phyloP scores from a whole-genome alignment of 2,888 invertebrate species.

The Ochropleura plecta region DNA sequence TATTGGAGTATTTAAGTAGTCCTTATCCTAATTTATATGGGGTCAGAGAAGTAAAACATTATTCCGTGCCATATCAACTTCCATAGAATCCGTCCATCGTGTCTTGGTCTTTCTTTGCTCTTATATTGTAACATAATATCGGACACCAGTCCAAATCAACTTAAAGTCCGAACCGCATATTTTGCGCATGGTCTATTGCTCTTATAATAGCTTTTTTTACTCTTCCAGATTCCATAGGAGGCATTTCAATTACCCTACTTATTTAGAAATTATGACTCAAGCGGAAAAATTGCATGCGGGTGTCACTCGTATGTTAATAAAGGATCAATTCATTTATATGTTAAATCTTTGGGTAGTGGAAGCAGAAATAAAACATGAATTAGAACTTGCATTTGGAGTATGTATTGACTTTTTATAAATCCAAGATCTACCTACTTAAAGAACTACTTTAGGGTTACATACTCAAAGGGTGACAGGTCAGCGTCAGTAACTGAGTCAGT shows the following conservation, averaged over 20 bases:
- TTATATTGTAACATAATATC: too few species aligned
- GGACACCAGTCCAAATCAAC: too few species aligned
- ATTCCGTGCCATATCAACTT: neutral
- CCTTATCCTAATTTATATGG: neutral
- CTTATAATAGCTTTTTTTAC: neutral
- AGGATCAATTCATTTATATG: slow-evolving; percentile 82
- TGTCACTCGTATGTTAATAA: slow-evolving; percentile 76
- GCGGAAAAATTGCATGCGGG: slow-evolving; percentile 80
- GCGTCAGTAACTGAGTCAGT: neutral
- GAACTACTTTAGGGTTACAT: neutral
- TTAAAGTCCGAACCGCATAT: too few species aligned
- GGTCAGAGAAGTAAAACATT: neutral
- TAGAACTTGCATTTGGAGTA: slow-evolving; percentile 82
- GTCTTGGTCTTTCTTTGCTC: too few species aligned
- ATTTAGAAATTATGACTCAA: slow-evolving; percentile 82
- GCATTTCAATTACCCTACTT: slow-evolving; percentile 81
- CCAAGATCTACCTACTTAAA: neutral
- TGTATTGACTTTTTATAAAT: slow-evolving; percentile 20
- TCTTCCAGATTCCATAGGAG: slow-evolving; percentile 81
- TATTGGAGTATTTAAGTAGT: neutral
- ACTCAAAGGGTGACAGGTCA: neutral
- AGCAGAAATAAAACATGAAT: slow-evolving; percentile 82
- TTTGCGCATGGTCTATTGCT: too few species aligned
- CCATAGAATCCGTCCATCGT: neutral
- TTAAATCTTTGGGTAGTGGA: slow-evolving; percentile 78